Percentiles rank a stretch among this genome's conserved stretches.
Conservation (phyloP, 2,888 invertebrate species). For the Temnothorax unifasciatus region DNA sequence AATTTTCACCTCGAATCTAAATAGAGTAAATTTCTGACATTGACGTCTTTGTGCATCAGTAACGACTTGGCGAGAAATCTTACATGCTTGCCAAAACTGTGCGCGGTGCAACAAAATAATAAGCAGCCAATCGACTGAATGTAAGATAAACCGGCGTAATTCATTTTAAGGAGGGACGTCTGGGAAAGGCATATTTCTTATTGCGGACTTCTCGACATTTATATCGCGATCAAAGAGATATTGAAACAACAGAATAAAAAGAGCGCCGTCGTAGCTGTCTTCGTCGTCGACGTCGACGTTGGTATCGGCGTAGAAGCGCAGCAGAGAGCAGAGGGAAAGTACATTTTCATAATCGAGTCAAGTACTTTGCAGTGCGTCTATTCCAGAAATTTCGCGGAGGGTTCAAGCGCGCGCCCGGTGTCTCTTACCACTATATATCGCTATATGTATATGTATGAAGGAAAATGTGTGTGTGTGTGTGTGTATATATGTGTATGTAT, state of each 20-base stretch:
- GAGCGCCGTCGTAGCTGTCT: neutral
- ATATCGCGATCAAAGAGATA: slow-evolving; percentile 68
- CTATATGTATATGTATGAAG: neutral
- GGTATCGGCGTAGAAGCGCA: slow-evolving; percentile 16
- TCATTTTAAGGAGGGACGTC: slow-evolving; percentile 10
- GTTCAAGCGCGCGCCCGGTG: slow-evolving; percentile 13
- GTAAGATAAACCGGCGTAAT: slow-evolving; percentile 45
- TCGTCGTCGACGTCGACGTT: slow-evolving; percentile 8
- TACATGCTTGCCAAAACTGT: neutral
- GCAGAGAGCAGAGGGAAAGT: slow-evolving; percentile 62
- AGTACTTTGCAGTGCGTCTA: slow-evolving; percentile 72
- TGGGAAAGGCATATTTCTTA: slow-evolving; percentile 3
- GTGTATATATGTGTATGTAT: too few relatives aligned
- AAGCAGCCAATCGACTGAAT: slow-evolving; percentile 33
- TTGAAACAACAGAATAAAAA: slow-evolving; percentile 36
- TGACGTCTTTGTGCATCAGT: neutral
- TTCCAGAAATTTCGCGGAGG: slow-evolving; percentile 66
- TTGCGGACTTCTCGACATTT: slow-evolving; percentile 47
- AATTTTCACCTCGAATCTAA: neutral
- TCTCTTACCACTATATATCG: slow-evolving; percentile 15
- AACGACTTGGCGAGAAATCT: neutral
- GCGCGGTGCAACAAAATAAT: neutral
- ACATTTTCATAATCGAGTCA: slow-evolving; percentile 77
- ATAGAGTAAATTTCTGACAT: neutral
- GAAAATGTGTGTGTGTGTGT: too few relatives aligned